A percentile compares a stretch with the other conserved stretches of the same genome.
Evolutionary conservation across 2,113 vertebrate species (phyloP).

Genomic region (Oreocharis arfaki): DNA sequence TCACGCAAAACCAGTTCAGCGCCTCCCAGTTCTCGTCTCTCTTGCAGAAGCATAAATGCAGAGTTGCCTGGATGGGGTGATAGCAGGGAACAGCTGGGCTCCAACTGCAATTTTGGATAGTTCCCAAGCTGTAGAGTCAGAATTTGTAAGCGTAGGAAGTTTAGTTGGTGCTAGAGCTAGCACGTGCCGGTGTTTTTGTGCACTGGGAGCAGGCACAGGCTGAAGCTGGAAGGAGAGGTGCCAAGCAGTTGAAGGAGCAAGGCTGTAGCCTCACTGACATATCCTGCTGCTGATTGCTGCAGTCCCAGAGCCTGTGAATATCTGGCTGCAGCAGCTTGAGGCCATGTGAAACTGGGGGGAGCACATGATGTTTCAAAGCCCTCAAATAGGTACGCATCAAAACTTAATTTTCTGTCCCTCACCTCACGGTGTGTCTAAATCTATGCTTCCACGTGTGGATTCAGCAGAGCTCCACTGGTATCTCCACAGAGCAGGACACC

Average conservation of each 20-base stretch:
- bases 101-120: neutral
- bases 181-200: neutral
- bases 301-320: neutral
- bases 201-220: neutral
- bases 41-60: neutral
- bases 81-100: neutral
- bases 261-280: neutral
- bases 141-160: neutral
- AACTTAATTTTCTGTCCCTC: neutral
- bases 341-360: neutral
- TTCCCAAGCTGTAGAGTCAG: neutral
- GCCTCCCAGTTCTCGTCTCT: neutral
- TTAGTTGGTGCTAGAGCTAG: neutral
- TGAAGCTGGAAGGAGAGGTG: neutral
- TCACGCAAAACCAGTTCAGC: neutral
- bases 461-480: neutral
- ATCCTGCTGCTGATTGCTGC: neutral
- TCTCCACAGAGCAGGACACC: neutral
- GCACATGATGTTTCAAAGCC: neutral
- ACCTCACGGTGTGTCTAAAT: neutral
- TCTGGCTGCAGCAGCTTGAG: neutral
- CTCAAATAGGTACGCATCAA: neutral
- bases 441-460: rapidly evolving
- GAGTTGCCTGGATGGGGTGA: neutral
- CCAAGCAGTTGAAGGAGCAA: neutral